Base-by-base conservation (phyloP, 2,888 invertebrate species). In the Penaeus monodon region DNA sequence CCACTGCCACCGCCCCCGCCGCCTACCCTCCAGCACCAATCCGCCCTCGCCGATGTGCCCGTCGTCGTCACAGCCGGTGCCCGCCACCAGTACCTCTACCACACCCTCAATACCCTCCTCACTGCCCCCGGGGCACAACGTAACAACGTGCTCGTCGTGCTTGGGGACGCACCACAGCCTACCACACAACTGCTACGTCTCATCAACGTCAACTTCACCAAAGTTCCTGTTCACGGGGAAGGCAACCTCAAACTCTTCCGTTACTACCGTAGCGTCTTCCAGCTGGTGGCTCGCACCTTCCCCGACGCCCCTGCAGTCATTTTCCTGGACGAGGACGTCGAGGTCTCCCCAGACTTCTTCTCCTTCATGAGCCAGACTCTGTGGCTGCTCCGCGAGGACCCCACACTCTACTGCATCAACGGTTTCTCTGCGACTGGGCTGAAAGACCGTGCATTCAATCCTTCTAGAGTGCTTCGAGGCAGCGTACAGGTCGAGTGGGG, bases 401-500 rank as follows among this genome's bases (percentile, higher is more conserved):
- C 78, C 8, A 78, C 85, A 27, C 68, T 88, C 33, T 88, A 86
- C 57, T 88, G 88, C 65, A 77, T 88, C 33, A 86, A 84, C 57
- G 84, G 49, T 6, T 81, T 63, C 68, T 82, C 81, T 24, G 83
- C 86, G 63, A 73, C 80, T 7, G 63, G 68, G 38, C 38, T 66
- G 12, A 8, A 33, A 29, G 70, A 73, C 17, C 66, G 84, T 17
- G 66, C 73, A 20, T 77, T 81, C 17, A 86, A 88, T 44, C 66
- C 85, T 7, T n/a, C 44, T 22, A 81, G 74, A n/a, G 66, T 89
- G 20, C 38, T 81, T 24, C 74, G 89, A 66, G 84, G 70, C 10
- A 68, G 81, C 14, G 81, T 86, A 7, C 89, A 89, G 79, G 89
- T 89, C 33, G 64, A 77, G 38, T 89, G 89, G 89, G 89, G 89